Base-by-base conservation (phyloP, 2,888 invertebrate genomes). In the Lasioglossum pauxillum region DNA sequence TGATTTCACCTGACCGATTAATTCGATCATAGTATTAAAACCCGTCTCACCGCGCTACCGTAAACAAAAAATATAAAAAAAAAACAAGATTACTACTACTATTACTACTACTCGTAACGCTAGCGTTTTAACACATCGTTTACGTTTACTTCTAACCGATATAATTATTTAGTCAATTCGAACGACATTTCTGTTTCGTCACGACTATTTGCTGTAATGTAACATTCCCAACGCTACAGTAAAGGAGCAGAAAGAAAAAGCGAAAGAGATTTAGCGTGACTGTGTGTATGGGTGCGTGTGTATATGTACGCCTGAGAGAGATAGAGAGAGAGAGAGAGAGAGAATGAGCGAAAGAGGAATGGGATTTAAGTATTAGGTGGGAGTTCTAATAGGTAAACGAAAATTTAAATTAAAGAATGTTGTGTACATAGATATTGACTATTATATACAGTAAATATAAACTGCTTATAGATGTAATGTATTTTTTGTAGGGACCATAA, bases 401-500 rank as follows among this genome's bases (percentile, higher is more conserved):
- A 57, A 84, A 41, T 71, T 80, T 77, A 85, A 87, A 82, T 85
- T 41, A 82, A 88, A 86, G 87, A 92, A 86, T 92, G 91, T 92
- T 90, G 89, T 91, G 91, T 92, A 91, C 83, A 91, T 91, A 90
- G 81, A 89, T 84, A 91, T 81, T 89, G 78, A 90, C 87, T 88
- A 91, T 90, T 88, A 79, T 88, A 79, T 80, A 91, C 67, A 72
- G 85, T 87, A 86, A 85, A 38, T 82, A 85, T 91, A 93, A 93
- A 90, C 89, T 91, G 94, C 94, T 94, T 94, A 94, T 94, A 94
- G 93, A 94, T 91, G 91, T 94, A 94, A 92, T 91, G 93, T 94
- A 94, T 94, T 94, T 94, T 94, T 94, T 94, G 93, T 94, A 94
- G 94, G 94, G 94, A 94, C 94, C 94, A 94, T 94, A 93, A 91